Evolutionary conservation across 2,797 vertebrate genomes (phyloP).

Genomic region (Rhodeus uyekii): DNA sequence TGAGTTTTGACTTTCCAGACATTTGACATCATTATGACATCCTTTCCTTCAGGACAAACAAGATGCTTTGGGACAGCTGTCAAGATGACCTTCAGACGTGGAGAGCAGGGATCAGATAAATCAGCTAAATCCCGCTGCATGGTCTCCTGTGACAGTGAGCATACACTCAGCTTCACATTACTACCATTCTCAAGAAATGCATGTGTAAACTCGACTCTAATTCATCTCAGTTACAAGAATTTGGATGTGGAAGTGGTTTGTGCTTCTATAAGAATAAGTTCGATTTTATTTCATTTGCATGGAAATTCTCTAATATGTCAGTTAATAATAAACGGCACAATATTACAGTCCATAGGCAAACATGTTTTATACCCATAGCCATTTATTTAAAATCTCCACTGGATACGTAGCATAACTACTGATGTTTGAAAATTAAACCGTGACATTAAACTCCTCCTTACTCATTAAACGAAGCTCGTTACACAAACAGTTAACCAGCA

Average conservation of each 20-base stretch:
- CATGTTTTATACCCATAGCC: not conserved
- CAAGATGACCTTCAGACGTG: slow-evolving; percentile 56
- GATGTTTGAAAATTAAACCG: slow-evolving; percentile 7
- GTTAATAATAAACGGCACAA: not conserved
- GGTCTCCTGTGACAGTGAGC: slow-evolving; percentile 45
- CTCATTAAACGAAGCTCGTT: not conserved
- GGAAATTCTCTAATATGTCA: not conserved
- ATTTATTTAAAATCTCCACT: not conserved
- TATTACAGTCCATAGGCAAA: not conserved
- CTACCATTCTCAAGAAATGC: not conserved
- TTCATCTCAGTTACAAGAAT: not conserved
- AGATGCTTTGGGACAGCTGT: slow-evolving; percentile 23
- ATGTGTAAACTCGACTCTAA: not conserved
- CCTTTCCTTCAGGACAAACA: slow-evolving; percentile 7
- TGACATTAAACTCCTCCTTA: slow-evolving; percentile 16
- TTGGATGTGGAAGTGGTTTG: not conserved
- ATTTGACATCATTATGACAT: slow-evolving; percentile 31
- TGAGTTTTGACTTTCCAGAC: slow-evolving; percentile 17
- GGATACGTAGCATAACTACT: not conserved
- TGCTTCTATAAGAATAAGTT: not conserved
- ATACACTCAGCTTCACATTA: slow-evolving; percentile 38
- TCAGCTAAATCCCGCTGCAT: slow-evolving; percentile 2
- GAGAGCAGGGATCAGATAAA: slow-evolving; percentile 26
- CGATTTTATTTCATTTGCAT: not conserved
- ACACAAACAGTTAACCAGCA: not conserved